Base-by-base conservation (phyloP, 2,888 invertebrate genomes). In the Gymnosoma rotundatum region DNA sequence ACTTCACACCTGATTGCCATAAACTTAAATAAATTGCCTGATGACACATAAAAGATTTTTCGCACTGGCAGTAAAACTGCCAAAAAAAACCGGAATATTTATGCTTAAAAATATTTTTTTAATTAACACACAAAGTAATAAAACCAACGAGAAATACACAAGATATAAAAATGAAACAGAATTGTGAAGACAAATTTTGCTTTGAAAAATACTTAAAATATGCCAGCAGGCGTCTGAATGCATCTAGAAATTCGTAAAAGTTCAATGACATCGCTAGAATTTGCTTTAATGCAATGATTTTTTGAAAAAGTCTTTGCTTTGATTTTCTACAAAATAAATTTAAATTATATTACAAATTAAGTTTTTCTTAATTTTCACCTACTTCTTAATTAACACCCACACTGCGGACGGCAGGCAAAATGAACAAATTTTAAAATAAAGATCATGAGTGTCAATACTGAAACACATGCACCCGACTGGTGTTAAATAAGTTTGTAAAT, bases 41-140 rank as follows among this genome's bases (percentile, higher is more conserved):
- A 74, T 84, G 81, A 81, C 81, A 84, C 74, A 84, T 78, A 78
- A 84, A 81, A 74, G 76, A 69, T 52, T 52, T 78, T 75, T 67
- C 61, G 14, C 14, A 16, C 56, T 16, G 63, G 16, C 58, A 72
- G 60, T 72, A 54, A 32, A 32, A 69, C 45, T 74, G 73, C 78
- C 73, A 78, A 78, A 73, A 67, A 73, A 38, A 42, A 45, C 7
- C 38, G 8, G 20, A 54, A 67, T 36, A 66, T 61, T 50, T n/a
- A 52, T 64, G 36, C 50, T 38, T 18, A 54, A 42, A 67, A 70
- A 54, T 45, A 42, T 18, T 45, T 9, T 58, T 70, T 58, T 64
- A 80, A 56, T 63, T 67, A 61, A 64, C 54, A 72, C 54, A 83
- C 48, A 73, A 78, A 78, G 78, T 78, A 78, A 70, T 70, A 78